These are phyloP conservation scores for Sebastes cheni DNA, from an alignment of 2,797 vertebrate species.

Conservation along the genomic window DNA sequence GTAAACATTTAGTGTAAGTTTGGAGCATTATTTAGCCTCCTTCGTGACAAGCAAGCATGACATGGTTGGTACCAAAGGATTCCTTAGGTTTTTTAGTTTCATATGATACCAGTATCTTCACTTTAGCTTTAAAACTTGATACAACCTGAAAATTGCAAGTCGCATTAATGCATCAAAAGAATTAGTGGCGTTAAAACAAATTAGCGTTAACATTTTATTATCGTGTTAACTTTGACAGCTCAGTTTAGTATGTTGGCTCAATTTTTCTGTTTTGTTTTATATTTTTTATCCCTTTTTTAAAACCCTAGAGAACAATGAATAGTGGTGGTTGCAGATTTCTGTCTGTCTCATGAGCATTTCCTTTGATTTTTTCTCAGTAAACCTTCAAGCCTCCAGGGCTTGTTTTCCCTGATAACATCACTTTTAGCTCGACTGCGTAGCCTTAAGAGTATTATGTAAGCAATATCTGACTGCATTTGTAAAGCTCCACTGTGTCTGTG, in stretches of 20 bases:
- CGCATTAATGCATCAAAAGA: too few species aligned
- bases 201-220: too few species aligned
- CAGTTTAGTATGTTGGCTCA: neutral
- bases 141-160: too few species aligned
- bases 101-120: too few species aligned
- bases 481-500: slow-evolving; percentile 21
- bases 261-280: neutral
- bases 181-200: too few species aligned
- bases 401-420: slow-evolving; percentile 8
- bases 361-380: neutral
- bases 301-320: neutral
- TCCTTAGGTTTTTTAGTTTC: too few species aligned
- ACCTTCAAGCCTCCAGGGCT: neutral
- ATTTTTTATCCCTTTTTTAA: neutral
- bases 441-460: slow-evolving; percentile 14
- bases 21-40: too few species aligned
- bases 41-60: too few species aligned
- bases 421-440: slow-evolving; percentile 7
- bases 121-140: too few species aligned
- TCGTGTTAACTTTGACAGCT: too few species aligned
- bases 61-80: too few species aligned
- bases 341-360: neutral
- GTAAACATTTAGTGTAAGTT: too few species aligned
- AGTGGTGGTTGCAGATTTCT: neutral
- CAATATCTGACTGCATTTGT: slow-evolving; percentile 19